Conservation (phyloP, 2,797 vertebrate species). For the Vultur gryphus region DNA sequence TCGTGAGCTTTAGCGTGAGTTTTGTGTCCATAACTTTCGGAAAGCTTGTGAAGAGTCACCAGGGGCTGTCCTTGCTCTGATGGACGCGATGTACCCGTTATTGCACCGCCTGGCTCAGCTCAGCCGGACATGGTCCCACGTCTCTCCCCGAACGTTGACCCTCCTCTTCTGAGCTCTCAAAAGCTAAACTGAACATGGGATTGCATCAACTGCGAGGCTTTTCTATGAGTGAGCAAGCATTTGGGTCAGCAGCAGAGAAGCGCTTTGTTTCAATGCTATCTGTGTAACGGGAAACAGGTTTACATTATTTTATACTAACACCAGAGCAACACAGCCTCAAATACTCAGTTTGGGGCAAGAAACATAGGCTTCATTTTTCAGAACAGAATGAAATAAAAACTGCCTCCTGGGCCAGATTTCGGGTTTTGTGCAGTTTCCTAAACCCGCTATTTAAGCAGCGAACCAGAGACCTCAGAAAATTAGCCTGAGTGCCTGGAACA, state of each 20-base stretch:
- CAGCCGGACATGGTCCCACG: accelerated
- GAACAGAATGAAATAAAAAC: not conserved
- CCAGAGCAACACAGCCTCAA: not conserved
- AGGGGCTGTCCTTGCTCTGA: not conserved
- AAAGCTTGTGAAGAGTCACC: not conserved
- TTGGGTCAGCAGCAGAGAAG: not conserved
- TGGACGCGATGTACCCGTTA: accelerated
- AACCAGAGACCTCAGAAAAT: not conserved
- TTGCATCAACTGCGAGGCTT: not conserved
- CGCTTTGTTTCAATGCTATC: not conserved
- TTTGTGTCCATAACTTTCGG: not conserved
- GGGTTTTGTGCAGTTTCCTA: not conserved
- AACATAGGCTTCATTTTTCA: not conserved
- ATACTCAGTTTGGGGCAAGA: not conserved
- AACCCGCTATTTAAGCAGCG: not conserved
- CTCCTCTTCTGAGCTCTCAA: not conserved
- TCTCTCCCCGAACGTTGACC: too few relatives aligned
- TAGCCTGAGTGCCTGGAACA: not conserved
- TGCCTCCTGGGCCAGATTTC: not conserved
- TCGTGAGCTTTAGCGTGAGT: not conserved
- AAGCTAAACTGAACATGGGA: not conserved
- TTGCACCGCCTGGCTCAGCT: accelerated
- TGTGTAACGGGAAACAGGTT: not conserved
- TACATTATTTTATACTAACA: not conserved
- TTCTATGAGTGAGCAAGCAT: not conserved